Base-by-base conservation (phyloP, 2,113 vertebrate species). In the Petrocephalus microphthalmus region DNA sequence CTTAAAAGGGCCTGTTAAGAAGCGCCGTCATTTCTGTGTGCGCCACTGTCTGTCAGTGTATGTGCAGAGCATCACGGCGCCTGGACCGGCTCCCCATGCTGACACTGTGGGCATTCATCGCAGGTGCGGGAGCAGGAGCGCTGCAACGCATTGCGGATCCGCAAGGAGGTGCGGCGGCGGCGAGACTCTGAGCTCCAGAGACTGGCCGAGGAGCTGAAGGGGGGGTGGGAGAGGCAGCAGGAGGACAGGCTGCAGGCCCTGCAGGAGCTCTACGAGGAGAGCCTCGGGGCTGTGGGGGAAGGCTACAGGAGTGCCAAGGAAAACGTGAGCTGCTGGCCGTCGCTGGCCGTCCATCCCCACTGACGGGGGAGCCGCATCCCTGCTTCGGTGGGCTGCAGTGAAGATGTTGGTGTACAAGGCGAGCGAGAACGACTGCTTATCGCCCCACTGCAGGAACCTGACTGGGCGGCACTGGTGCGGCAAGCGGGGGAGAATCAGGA, bases 91-190 rank as follows among this genome's bases (percentile, higher is more conserved):
- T 67, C 29, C 11, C 10, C 25, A 67, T 67, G 7, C 60, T 29
- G n/a, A 67, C 60, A 64, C 22, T 10, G 42, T 29, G 7, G 11
- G 64, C 54, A 84, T 0, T 78, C 89, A 90, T 42, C 90, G 51
- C 89, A 99, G 98, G 98, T 99, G 90, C 95, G 98, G 89, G 97
- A 99, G 92, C 98, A 99, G 90, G 96, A 99, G 91, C 96, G 96
- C n/a, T 74, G 88, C 88, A 97, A 98, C 0, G 96, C 98, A 0
- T 94, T 92, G 82, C 96, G 96, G 88, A 97, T 98, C 90, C 95
- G 97, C 86, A 90, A 95, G 89, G 95, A 96, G 52, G 95, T 99
- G 49, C 96, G 98, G 90, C 95, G 95, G 82, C 95, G 94, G 60
- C 95, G 94, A 90, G 95, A 95, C 88, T 91, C 93, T 8, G 95